Conservation (phyloP, 2,888 invertebrate species). For the Agonopterix subpropinquella region DNA sequence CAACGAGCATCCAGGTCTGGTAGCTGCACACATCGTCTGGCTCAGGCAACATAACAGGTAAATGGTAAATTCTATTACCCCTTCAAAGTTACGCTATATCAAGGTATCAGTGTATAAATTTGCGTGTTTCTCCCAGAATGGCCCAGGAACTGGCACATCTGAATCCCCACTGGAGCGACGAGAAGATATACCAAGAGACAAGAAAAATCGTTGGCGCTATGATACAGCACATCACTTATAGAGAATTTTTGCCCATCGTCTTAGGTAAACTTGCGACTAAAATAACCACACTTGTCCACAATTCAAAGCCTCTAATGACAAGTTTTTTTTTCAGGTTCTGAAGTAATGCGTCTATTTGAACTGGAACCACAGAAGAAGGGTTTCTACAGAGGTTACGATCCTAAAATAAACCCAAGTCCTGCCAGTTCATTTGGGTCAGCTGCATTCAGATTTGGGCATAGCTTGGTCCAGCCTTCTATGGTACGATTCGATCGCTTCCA, state of each 20-base stretch:
- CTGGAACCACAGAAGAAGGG: constrained; percentile 80
- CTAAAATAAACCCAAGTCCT: constrained; percentile 81
- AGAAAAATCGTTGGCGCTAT: constrained; percentile 87
- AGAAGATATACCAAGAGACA: constrained; percentile 89
- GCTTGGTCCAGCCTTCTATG: constrained; percentile 87
- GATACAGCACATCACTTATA: constrained; percentile 89
- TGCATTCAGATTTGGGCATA: constrained; percentile 91
- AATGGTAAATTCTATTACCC: constrained; percentile 1
- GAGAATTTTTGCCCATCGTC: constrained; percentile 88
- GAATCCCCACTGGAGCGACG: constrained; percentile 93
- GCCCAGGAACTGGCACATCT: constrained; percentile 81
- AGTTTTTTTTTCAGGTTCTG: constrained; percentile 69
- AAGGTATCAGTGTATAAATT: no score
- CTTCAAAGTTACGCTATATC: not conserved
- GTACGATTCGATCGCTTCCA: constrained; percentile 83
- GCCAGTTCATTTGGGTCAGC: constrained; percentile 88
- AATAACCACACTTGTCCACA: not conserved
- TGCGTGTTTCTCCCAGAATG: constrained; percentile 63
- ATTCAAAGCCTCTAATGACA: not conserved
- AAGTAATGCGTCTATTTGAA: constrained; percentile 85
- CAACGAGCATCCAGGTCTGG: constrained; percentile 87
- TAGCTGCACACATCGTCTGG: constrained; percentile 85
- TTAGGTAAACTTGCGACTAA: constrained; percentile 70
- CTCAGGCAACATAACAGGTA: constrained; percentile 82
- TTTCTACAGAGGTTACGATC: constrained; percentile 82